phyloP scores from a whole-genome alignment of 2,888 invertebrate genomes.

The Parochlus steinenii region DNA sequence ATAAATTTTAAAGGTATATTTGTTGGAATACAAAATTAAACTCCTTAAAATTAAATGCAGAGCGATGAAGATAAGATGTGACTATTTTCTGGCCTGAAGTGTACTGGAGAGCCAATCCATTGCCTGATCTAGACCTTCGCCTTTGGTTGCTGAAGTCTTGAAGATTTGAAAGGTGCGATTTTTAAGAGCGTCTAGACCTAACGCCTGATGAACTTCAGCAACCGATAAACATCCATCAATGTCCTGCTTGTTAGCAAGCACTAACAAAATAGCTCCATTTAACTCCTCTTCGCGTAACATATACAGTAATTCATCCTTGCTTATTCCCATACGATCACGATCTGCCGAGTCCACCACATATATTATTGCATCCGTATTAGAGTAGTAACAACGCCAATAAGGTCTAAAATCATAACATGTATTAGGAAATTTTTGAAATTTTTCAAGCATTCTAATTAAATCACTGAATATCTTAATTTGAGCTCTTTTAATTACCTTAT shows the following conservation, averaged over 20 bases:
- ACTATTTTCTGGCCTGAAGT: slow-evolving; percentile 78
- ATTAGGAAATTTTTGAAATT: slow-evolving; percentile 7
- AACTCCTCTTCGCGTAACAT: slow-evolving; percentile 98
- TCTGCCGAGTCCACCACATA: slow-evolving; percentile 99
- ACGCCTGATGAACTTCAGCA: slow-evolving; percentile 90
- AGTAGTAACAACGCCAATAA: slow-evolving; percentile 99
- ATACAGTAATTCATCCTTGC: slow-evolving; percentile 92
- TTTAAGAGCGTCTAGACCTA: slow-evolving; percentile 87
- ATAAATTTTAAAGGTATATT: no score
- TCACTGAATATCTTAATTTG: neutral
- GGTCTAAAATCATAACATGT: slow-evolving; percentile 51
- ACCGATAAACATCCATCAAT: slow-evolving; percentile 95
- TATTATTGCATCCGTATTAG: slow-evolving; percentile 99
- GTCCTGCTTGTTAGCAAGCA: slow-evolving; percentile 98
- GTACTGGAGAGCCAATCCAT: slow-evolving; percentile 98
- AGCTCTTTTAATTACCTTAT: slow-evolving; percentile 52
- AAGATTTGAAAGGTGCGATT: slow-evolving; percentile 98
- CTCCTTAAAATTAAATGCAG: no score
- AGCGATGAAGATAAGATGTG: no score
- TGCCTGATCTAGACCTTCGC: slow-evolving; percentile 94
- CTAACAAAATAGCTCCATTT: slow-evolving; percentile 86
- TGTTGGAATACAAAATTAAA: no score
- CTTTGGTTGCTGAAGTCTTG: slow-evolving; percentile 96
- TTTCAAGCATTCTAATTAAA: slow-evolving; percentile 6
- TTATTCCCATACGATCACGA: slow-evolving; percentile 95